Evolutionary conservation across 1,140 invertebrate genomes (phyloP), one percentile per base, ranked within the genome.

Genomic region (Trichonephila clavata): DNA sequence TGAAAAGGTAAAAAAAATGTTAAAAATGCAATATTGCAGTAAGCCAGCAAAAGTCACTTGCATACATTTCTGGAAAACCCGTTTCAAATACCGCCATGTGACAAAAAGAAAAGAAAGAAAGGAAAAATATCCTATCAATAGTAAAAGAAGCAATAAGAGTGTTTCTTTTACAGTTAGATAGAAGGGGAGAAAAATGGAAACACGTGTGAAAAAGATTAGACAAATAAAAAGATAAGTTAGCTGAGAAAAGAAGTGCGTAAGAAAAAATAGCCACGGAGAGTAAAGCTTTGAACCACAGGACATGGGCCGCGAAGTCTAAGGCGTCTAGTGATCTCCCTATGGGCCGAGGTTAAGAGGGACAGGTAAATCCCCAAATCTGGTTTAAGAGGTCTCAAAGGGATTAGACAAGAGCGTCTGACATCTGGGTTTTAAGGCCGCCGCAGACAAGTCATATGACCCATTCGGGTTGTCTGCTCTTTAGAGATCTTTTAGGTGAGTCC

Each of bases 291-390:
- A 92, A 92, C 83, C 81, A 92, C 81, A 86, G 81, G 83, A 57
- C 83, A 84, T 84, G 83, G 43, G 50, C 83, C 43, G 50, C 83
- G 50, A 59, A 77, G 71, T 77, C 71, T 43, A 59, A 63, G 90
- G 81, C 90, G 90, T 84, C 91, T 92, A 20, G 91, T 68, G 81
- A 92, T 86, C 61, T 92, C 91, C 91, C 91, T 86, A 61, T 63
- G 81, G 91, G 91, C 91, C 27, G 43, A 77, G 43, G 83, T 93
- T 87, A 87, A 87, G 92, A 93, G 60, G 92, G 86, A 93, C 92
- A 93, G 92, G 92, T 93, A 93, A 93, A 93, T 93, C 92, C 92
- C 92, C 92, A 87, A 93, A 93, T 93, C 92, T 93, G 92, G 84
- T 93, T 93, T 93, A 93, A 93, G 92, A 93, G 92, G 92, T 93